Evolutionary conservation across 2,888 invertebrate species (phyloP).

Genomic region (Eristalinus aeneus): DNA sequence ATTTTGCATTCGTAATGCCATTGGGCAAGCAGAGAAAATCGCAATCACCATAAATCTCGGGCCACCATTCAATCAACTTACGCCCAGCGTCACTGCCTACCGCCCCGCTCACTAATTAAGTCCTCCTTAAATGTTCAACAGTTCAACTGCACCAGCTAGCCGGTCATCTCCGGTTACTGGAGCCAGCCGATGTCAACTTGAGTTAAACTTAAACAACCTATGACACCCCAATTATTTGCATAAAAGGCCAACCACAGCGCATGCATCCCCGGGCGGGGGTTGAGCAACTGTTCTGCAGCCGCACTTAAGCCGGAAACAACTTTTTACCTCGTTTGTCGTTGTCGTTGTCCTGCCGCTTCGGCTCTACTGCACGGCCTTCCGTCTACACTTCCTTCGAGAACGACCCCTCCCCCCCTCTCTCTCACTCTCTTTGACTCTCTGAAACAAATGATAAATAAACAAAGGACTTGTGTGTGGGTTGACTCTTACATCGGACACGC

Average conservation of each 20-base stretch:
- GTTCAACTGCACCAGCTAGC: background rate
- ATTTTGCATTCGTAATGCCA: background rate
- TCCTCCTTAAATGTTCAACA: background rate
- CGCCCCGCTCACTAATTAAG: background rate
- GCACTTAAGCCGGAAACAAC: constrained; percentile 37
- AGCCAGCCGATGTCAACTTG: constrained; percentile 45
- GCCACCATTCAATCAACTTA: background rate
- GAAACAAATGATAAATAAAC: constrained; percentile 66
- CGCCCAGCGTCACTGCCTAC: background rate
- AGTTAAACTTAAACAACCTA: constrained; percentile 59
- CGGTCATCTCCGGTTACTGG: constrained; percentile 13
- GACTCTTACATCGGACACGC: constrained; percentile 8
- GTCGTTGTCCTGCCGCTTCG: background rate
- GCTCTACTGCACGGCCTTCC: background rate
- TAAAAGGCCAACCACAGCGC: constrained; percentile 51
- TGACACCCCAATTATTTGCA: constrained; percentile 69
- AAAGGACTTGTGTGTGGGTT: constrained; percentile 31
- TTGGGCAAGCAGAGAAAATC: background rate
- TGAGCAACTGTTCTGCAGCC: constrained; percentile 16
- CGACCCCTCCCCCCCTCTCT: background rate
- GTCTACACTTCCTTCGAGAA: background rate
- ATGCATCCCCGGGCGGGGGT: background rate
- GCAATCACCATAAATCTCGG: background rate
- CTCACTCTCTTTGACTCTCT: no score
- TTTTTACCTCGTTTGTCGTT: constrained; percentile 40